A percentile compares a stretch with the other conserved stretches of the same genome.
These are phyloP conservation scores for Amazona guildingii DNA, from an alignment of 2,113 vertebrate genomes.

Conservation along the genomic window DNA sequence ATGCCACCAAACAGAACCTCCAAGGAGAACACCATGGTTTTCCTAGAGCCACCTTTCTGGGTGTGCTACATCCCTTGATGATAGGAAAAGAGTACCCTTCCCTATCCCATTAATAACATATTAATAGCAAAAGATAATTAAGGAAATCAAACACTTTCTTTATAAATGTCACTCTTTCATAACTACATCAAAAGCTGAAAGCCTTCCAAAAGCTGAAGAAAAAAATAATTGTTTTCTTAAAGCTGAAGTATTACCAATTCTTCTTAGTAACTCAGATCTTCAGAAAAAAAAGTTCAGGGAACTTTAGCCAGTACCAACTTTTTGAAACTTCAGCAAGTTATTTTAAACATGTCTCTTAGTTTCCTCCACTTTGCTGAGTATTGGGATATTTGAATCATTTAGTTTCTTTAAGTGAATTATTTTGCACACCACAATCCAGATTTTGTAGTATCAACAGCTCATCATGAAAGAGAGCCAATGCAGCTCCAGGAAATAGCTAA, in stretches of 20 bases:
- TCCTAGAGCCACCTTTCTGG: neutral
- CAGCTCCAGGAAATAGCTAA: constrained; percentile 17
- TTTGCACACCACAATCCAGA: constrained; percentile 3
- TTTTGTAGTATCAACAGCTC: constrained; percentile 49
- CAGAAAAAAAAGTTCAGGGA: neutral
- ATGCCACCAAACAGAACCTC: neutral
- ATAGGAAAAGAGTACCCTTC: neutral
- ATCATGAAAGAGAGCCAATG: constrained; percentile 15
- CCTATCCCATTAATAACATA: neutral
- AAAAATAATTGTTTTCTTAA: neutral
- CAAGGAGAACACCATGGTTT: neutral
- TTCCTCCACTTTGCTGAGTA: constrained; percentile 36
- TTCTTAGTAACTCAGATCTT: neutral
- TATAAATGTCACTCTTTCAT: neutral
- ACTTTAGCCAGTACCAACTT: neutral
- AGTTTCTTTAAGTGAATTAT: constrained; percentile 21
- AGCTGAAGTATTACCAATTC: neutral
- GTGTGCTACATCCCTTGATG: accelerated
- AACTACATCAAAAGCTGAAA: neutral
- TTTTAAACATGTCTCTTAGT: constrained; percentile 19
- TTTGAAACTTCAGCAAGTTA: constrained; percentile 40
- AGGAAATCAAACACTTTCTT: neutral
- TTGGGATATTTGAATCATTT: constrained; percentile 49
- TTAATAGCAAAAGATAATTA: neutral
- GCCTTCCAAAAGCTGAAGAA: neutral